Evolutionary conservation across 1,140 invertebrate genomes (phyloP), one percentile per base, ranked within the genome.

Genomic region (Zeugodacus cucurbitae): DNA sequence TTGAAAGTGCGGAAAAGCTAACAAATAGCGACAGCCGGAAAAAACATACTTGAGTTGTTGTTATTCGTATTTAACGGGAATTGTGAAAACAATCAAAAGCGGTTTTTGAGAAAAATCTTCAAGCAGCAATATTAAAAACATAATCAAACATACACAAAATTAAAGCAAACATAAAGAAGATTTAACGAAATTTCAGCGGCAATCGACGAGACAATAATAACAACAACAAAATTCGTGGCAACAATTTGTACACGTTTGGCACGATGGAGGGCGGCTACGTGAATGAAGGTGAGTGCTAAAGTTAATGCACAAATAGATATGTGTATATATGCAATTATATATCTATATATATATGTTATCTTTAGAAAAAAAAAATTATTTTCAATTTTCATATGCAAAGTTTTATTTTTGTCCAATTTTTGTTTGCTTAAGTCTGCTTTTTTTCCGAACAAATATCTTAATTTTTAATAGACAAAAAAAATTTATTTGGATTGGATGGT

Each of bases 241-340:
- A 90, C 92, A 92, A 92, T 90, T 91, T 93, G 91, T 93, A 93
- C 89, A 91, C 91, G 87, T 92, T 93, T 87, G 92, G 92, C 91
- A 93, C 92, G 90, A 93, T 93, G 92, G 92, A 93, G 90, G 92
- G 92, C 90, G 92, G 92, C 91, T 93, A 93, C 89, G 92, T 93
- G 88, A 93, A 92, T 89, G 92, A 93, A 93, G 92, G 92, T 93
- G 90, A 93, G 92, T 92, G 32, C 58, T 87, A 67, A 87, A 87
- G 87, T 17, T 11, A 20, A 54, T 54, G 20, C 17, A 17, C 20
- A 17, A 10, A 54, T 41, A 41, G 3, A 3, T 41, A 41, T 7
- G 7, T 41, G 7, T 7, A 41, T 41, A 41, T 41, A 41, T n/a
- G n/a, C n/a, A n/a, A n/a, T n/a, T 20, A 1, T 44, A 86, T 78